phyloP scores from a whole-genome alignment of 2,113 vertebrate species.

The Corythaixoides concolor region DNA sequence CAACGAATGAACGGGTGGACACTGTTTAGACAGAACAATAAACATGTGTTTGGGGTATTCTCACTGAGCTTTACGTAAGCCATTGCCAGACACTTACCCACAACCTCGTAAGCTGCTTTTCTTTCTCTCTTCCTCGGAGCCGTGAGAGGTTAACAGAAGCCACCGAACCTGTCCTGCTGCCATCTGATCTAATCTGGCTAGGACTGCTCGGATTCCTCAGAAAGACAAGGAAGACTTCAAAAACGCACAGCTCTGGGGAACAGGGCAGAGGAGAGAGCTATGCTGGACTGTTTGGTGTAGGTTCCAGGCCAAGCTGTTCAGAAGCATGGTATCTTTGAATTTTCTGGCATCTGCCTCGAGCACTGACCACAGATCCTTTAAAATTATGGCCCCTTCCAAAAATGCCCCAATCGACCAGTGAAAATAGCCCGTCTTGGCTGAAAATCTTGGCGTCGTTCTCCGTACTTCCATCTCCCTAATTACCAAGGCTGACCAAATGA shows the following conservation, averaged over 20 bases:
- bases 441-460: neutral
- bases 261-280: neutral
- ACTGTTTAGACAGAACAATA: neutral
- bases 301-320: neutral
- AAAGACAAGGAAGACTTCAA: neutral
- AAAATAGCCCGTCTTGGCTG: neutral
- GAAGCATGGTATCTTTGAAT: neutral
- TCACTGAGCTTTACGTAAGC: constrained; percentile 8
- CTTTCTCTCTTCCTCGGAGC: constrained; percentile 24
- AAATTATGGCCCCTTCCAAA: neutral
- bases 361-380: neutral
- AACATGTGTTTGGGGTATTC: neutral
- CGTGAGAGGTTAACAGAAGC: constrained; percentile 44
- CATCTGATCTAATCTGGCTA: constrained; percentile 42
- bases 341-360: neutral
- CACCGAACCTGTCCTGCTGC: neutral
- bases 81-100: constrained; percentile 1
- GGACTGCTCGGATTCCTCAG: neutral
- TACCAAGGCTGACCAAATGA: neutral
- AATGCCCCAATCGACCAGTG: neutral
- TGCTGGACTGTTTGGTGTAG: too few species aligned
- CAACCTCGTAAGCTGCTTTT: constrained; percentile 54
- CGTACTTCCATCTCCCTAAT: neutral
- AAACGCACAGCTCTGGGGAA: neutral
- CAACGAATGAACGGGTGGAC: neutral